Evolutionary conservation across 2,888 invertebrate species (phyloP).

Genomic region (Oscheius sp.): DNA sequence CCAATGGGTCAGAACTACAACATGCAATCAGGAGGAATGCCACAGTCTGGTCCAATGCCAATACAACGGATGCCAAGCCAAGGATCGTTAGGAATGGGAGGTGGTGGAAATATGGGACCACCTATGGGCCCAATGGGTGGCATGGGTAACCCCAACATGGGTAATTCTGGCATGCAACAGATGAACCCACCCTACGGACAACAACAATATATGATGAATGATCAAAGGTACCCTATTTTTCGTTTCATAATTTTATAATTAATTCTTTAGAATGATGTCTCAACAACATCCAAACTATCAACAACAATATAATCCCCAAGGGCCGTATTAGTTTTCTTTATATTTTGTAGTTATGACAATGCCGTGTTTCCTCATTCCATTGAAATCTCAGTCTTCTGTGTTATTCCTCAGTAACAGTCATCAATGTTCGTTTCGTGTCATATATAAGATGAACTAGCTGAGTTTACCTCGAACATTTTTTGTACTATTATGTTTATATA

Average conservation of each 20-base stretch:
- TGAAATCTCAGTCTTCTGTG: too few relatives aligned
- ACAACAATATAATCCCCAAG: constrained; percentile 17
- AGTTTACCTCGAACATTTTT: too few relatives aligned
- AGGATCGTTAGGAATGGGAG: background rate
- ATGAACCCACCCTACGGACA: constrained; percentile 18
- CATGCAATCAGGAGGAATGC: background rate
- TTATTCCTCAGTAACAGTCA: too few relatives aligned
- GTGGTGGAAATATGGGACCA: background rate
- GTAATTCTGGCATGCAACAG: background rate
- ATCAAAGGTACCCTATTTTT: constrained; percentile 16
- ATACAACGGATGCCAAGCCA: constrained; percentile 22
- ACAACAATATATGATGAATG: constrained; percentile 32
- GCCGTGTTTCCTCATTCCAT: too few relatives aligned
- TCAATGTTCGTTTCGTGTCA: too few relatives aligned
- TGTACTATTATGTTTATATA: too few relatives aligned
- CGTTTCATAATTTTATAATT: background rate
- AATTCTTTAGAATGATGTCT: constrained; percentile 17
- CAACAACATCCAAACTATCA: constrained; percentile 6
- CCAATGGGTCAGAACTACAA: constrained; percentile 4
- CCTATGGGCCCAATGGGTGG: background rate
- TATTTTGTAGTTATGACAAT: too few relatives aligned
- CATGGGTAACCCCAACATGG: constrained; percentile 4
- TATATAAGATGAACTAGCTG: too few relatives aligned
- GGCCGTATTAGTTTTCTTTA: background rate
- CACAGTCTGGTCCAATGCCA: background rate